Conservation (phyloP, 1,140 invertebrate genomes). For the Drosophila gunungcola region DNA sequence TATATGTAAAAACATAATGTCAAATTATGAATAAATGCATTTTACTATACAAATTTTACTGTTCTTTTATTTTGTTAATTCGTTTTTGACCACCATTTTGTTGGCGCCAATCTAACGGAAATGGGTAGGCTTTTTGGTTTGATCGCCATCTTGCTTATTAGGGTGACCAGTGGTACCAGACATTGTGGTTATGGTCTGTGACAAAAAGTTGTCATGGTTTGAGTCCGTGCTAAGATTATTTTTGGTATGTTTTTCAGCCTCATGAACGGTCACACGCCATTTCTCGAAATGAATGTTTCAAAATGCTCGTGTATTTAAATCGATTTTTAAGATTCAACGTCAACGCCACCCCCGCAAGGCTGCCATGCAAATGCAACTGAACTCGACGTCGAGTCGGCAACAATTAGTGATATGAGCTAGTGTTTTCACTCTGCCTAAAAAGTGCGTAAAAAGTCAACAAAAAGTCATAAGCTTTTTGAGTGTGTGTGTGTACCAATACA, state of each 20-base stretch:
- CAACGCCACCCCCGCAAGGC: neutral
- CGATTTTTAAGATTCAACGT: constrained; percentile 17
- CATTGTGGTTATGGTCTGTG: too few species aligned
- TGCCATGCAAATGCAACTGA: constrained; percentile 16
- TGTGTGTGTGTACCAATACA: constrained; percentile 27
- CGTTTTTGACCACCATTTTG: constrained; percentile 18
- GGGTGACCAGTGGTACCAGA: neutral
- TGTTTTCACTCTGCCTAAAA: constrained; percentile 12
- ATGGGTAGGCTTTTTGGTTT: neutral
- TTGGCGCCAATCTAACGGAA: constrained; percentile 10
- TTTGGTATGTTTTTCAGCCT: too few species aligned
- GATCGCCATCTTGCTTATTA: neutral
- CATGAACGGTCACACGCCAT: neutral
- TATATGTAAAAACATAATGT: neutral
- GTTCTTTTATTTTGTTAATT: too few species aligned
- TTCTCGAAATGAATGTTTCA: constrained; percentile 24
- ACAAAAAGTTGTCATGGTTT: too few species aligned
- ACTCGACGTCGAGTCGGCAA: neutral
- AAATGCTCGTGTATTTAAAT: constrained; percentile 27
- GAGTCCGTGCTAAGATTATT: too few species aligned
- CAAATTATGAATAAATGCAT: neutral
- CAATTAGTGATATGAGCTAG: constrained; percentile 1
- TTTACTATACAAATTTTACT: too few species aligned
- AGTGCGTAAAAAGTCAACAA: constrained; percentile 44
- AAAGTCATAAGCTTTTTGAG: constrained; percentile 37